These are phyloP conservation scores for Diploptera punctata DNA, from an alignment of 2,888 invertebrate genomes.

Conservation along the genomic window DNA sequence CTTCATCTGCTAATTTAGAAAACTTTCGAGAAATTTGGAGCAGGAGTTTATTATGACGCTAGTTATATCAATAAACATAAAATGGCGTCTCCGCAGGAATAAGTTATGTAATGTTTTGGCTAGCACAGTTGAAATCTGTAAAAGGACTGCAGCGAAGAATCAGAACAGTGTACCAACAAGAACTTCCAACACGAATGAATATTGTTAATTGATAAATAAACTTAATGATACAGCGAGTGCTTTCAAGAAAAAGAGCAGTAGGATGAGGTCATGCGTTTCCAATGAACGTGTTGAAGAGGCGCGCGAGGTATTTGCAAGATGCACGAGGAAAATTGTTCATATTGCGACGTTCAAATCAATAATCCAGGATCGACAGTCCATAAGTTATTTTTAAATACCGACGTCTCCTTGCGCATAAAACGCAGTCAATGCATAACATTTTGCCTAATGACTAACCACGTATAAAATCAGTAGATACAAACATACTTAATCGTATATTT, in stretches of 20 bases:
- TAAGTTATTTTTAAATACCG: neutral
- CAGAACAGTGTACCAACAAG: no score
- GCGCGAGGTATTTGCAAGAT: neutral
- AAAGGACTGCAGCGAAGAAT: neutral
- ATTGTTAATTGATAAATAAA: neutral
- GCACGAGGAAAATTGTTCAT: neutral
- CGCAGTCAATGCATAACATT: neutral
- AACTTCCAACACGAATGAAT: neutral
- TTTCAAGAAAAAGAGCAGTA: neutral
- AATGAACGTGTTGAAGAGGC: no score
- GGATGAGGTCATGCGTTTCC: neutral
- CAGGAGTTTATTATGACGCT: no score
- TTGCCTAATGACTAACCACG: neutral
- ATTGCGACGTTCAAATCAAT: neutral
- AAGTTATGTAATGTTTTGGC: neutral
- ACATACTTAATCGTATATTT: no score
- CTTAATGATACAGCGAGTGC: neutral
- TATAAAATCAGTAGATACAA: neutral
- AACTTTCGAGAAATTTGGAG: no score
- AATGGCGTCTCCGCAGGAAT: neutral
- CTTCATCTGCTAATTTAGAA: no score
- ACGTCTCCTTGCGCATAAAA: neutral
- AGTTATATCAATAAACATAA: no score
- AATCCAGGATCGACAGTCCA: no score
- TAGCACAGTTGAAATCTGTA: no score